These are phyloP conservation scores for Dusona sp. DNA, from an alignment of 2,888 invertebrate genomes.

Conservation along the genomic window DNA sequence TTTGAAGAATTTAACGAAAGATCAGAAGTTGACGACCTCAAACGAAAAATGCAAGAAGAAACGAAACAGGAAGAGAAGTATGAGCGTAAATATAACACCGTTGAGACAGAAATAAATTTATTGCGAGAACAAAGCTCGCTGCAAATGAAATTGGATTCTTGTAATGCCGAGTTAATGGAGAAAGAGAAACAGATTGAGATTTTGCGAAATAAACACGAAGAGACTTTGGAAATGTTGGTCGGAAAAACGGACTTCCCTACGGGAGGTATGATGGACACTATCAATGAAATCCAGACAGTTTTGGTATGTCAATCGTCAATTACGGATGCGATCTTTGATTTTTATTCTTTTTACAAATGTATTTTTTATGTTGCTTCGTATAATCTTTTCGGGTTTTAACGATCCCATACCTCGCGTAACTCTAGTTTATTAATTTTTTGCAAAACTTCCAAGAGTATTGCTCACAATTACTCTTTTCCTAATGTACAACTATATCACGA, in stretches of 20 bases:
- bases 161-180: conserved; percentile 85
- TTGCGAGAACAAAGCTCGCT: conserved; percentile 88
- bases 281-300: conserved; percentile 87
- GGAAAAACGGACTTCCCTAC: conserved; percentile 87
- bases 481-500: too few species aligned
- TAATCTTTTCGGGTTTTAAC: not conserved
- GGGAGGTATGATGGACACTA: conserved; percentile 86
- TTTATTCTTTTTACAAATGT: conserved; percentile 58
- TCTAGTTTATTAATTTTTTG: not conserved
- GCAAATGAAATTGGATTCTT: conserved; percentile 88
- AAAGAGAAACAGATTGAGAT: conserved; percentile 87
- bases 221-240: conserved; percentile 88
- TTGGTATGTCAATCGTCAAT: conserved; percentile 81
- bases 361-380: not conserved
- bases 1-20: conserved; percentile 77
- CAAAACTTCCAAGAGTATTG: not conserved
- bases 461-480: too few species aligned
- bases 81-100: conserved; percentile 87
- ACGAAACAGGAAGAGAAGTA: conserved; percentile 86
- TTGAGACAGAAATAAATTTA: conserved; percentile 88
- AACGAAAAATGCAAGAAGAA: conserved; percentile 87
- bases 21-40: conserved; percentile 86
- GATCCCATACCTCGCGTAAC: not conserved
- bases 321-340: conserved; percentile 19
- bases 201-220: conserved; percentile 89